Evolutionary conservation across 2,888 invertebrate genomes (phyloP), one percentile per base, ranked within the genome.

Genomic region (Acanthococcus lagerstroemiae): DNA sequence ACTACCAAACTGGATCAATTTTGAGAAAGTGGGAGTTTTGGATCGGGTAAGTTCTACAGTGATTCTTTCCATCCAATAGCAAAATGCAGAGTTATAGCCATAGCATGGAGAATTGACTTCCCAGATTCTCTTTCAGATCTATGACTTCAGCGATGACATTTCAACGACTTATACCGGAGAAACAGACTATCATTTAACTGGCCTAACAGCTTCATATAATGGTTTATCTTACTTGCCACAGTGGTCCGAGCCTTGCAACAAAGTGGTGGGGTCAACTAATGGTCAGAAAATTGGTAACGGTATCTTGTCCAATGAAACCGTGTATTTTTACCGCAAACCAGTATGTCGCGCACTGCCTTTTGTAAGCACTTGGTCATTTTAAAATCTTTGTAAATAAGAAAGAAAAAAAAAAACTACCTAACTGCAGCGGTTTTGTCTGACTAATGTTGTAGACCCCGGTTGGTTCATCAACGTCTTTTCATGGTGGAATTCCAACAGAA

Each of bases 231-330:
- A 84, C 72, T 78, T 92, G 4, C 85, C 87, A 0, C 90, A 90
- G 68, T 93, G 91, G 91, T 84, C 83, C 1, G 81, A 83, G 54
- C 84, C 84, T 66, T 93, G 92, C 74, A 88, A 87, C 55, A 84
- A 85, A 72, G 83, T 92, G 7, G 81, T 83, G 68, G 82, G 84
- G 22, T 83, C 90, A 0, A 90, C 90, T 0, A 93, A 93, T 73
- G 93, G 91, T 1, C 86, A 88, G 17, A 91, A 90, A 75, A 93
- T 91, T 75, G 82, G 80, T 21, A 85, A 90, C 15, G 83, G 82
- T 60, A 80, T 90, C 1, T 72, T 79, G 22, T 82, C 80, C 15
- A 85, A 88, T 68, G 86, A 89, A n/a, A 80, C 82, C 0, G 75
- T 91, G 0, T 75, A 84, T 67, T 89, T 93, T 77, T 94, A 83